Conservation (phyloP, 1,140 invertebrate species). For the Dinoponera quadriceps region DNA sequence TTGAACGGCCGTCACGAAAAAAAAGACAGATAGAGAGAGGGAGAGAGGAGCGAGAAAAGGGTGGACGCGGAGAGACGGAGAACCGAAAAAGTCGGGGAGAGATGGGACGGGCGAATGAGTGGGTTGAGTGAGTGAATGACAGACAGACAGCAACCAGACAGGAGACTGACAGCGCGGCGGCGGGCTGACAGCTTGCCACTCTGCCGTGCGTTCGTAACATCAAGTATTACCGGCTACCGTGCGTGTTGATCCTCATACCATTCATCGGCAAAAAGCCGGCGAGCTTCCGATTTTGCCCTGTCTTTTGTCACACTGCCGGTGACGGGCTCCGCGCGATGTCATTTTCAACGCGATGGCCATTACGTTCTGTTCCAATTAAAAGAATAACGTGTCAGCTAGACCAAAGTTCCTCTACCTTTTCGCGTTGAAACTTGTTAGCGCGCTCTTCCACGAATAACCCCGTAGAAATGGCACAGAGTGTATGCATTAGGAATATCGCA, state of each 20-base stretch:
- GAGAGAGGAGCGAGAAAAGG: slow-evolving; percentile 38
- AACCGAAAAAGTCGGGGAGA: slow-evolving; percentile 68
- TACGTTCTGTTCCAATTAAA: slow-evolving; percentile 58
- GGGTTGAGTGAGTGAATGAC: slow-evolving; percentile 79
- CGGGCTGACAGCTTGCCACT: slow-evolving; percentile 81
- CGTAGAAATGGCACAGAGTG: neutral
- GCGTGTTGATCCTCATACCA: slow-evolving; percentile 81
- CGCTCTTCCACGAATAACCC: slow-evolving; percentile 54
- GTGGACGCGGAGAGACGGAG: slow-evolving; percentile 43
- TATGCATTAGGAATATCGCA: slow-evolving; percentile 22
- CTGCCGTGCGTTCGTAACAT: slow-evolving; percentile 77
- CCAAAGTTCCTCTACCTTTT: slow-evolving; percentile 45
- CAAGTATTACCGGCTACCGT: slow-evolving; percentile 80
- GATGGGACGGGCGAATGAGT: slow-evolving; percentile 74
- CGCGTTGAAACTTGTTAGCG: slow-evolving; percentile 40
- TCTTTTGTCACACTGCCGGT: slow-evolving; percentile 57
- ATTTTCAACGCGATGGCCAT: slow-evolving; percentile 63
- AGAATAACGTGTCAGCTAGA: slow-evolving; percentile 59
- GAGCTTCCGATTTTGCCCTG: slow-evolving; percentile 67
- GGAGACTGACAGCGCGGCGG: slow-evolving; percentile 82
- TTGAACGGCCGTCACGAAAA: slow-evolving; percentile 74
- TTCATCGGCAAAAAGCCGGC: slow-evolving; percentile 80
- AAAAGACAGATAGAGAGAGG: slow-evolving; percentile 38
- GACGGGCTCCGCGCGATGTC: slow-evolving; percentile 63
- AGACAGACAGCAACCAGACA: slow-evolving; percentile 84